phyloP scores from a whole-genome alignment of 30 jellyfish, hydroid and myxozoan species.

The Pelagia noctiluca region DNA sequence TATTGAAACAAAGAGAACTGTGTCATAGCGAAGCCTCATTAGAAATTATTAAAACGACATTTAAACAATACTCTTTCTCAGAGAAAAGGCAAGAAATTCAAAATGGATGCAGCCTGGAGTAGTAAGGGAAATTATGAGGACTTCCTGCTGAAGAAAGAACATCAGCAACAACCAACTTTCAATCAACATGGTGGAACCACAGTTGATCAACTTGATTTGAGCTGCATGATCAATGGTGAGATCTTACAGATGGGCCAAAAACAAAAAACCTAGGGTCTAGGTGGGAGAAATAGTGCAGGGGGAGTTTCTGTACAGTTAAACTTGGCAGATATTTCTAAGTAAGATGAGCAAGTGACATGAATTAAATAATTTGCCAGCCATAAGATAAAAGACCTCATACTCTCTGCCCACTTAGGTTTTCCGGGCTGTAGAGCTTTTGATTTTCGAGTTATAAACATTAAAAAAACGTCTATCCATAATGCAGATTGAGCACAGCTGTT shows the following conservation, averaged over 20 bases:
- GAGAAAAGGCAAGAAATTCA: background rate
- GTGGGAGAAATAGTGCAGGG: no score
- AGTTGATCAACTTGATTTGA: conserved; percentile 8
- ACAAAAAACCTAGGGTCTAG: no score
- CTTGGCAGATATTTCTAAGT: background rate
- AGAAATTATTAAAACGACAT: no score
- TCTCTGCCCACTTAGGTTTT: background rate
- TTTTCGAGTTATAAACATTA: no score
- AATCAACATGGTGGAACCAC: background rate
- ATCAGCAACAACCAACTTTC: background rate
- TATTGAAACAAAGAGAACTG: background rate
- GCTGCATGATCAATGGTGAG: conserved; percentile 12
- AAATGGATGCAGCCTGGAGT: conserved; percentile 1
- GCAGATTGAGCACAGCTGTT: no score
- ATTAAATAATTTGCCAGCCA: background rate
- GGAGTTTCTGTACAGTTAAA: no score
- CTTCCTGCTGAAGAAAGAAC: background rate
- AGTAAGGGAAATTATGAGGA: background rate
- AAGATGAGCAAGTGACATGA: background rate
- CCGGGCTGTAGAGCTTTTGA: no score
- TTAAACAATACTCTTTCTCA: no score
- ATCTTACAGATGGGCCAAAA: background rate
- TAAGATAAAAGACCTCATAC: background rate
- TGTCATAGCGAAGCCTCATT: background rate
- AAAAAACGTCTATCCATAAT: no score